Percentiles rank a stretch among this genome's conserved stretches.
Evolutionary conservation across 2,797 vertebrate genomes (phyloP).

Genomic region (Pterois miles): DNA sequence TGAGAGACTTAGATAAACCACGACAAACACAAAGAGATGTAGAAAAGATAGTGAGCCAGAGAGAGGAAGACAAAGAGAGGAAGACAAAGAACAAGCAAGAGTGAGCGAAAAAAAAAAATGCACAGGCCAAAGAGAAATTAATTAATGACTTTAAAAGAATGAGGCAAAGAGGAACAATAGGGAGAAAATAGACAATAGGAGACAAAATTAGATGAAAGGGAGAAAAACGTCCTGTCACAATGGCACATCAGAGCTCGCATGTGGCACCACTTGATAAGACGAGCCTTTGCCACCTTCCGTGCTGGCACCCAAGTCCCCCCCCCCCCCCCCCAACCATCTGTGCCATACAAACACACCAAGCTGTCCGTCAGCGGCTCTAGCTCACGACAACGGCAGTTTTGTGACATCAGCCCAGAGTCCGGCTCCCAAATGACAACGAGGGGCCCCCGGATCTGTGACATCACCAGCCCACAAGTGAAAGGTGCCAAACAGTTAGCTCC

Average conservation of each 20-base stretch:
- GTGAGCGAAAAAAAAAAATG: conserved; percentile 41
- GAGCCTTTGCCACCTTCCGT: conserved; percentile 68
- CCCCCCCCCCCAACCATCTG: conserved; percentile 69
- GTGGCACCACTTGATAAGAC: conserved; percentile 73
- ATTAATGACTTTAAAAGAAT: conserved; percentile 63
- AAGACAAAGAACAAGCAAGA: conserved; percentile 57
- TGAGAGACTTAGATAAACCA: conserved; percentile 61
- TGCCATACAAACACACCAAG: conserved; percentile 74
- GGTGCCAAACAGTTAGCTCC: conserved; percentile 64
- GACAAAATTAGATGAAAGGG: conserved; percentile 66
- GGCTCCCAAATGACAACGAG: conserved; percentile 37
- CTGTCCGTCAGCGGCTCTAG: conserved; percentile 63
- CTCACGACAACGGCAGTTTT: conserved; percentile 44
- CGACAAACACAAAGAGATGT: conserved; percentile 50
- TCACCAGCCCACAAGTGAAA: conserved; percentile 50
- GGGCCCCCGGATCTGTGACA: conserved; percentile 56
- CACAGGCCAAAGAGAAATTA: conserved; percentile 60
- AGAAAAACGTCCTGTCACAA: conserved; percentile 66
- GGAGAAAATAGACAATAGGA: conserved; percentile 65
- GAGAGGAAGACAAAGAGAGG: conserved; percentile 42
- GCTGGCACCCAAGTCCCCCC: conserved; percentile 58
- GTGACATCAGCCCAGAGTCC: conserved; percentile 63
- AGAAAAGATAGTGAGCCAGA: conserved; percentile 51
- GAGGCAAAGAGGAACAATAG: conserved; percentile 57
- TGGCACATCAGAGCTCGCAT: conserved; percentile 65